A percentile compares a stretch with the other conserved stretches of the same genome.
These are phyloP conservation scores for Crioceris asparagi DNA, from an alignment of 2,888 invertebrate genomes.

Conservation along the genomic window DNA sequence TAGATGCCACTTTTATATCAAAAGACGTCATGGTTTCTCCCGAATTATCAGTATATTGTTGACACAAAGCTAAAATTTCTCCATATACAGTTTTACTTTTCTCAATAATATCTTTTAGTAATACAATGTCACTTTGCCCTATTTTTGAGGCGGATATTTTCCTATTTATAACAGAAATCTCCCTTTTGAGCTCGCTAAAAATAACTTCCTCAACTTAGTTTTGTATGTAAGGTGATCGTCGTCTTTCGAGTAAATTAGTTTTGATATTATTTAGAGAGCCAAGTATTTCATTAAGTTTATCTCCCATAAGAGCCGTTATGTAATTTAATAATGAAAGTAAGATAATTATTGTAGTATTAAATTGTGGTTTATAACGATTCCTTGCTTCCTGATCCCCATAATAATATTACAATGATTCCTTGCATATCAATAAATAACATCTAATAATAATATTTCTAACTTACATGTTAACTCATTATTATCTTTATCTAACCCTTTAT, in stretches of 20 bases:
- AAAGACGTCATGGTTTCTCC: too few relatives aligned
- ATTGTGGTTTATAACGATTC: too few relatives aligned
- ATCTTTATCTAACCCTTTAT: too few relatives aligned
- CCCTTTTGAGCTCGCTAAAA: background rate
- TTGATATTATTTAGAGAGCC: background rate
- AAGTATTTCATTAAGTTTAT: background rate
- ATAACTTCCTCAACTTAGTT: background rate
- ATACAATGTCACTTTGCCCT: too few relatives aligned
- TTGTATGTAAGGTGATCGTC: background rate
- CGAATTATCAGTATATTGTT: conserved; percentile 12
- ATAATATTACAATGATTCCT: too few relatives aligned
- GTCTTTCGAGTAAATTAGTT: background rate
- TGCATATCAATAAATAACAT: too few relatives aligned
- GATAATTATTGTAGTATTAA: too few relatives aligned
- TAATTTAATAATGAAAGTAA: background rate
- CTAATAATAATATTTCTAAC: background rate
- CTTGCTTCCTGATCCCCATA: too few relatives aligned
- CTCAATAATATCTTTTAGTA: background rate
- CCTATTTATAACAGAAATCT: background rate
- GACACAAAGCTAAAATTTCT: background rate
- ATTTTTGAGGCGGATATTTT: background rate
- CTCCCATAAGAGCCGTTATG: background rate
- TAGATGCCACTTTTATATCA: conserved; percentile 16
- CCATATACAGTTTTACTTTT: background rate
- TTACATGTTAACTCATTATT: too few relatives aligned